Percentiles rank a stretch among this genome's conserved stretches.
These are phyloP conservation scores for Latrodectus geometricus DNA, from an alignment of 1,140 invertebrate species.

Conservation along the genomic window DNA sequence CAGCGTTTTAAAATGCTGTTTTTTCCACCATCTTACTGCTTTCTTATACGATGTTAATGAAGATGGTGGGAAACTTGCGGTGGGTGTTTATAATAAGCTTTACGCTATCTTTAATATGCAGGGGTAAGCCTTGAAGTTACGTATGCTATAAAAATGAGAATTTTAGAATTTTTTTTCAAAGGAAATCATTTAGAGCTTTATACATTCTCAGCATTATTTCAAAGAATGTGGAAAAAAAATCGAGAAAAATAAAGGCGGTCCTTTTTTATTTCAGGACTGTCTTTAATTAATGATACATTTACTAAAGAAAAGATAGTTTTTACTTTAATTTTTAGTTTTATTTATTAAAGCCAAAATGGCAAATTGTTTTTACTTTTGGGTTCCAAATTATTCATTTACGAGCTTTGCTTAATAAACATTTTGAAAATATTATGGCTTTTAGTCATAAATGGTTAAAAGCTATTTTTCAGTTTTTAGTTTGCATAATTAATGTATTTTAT, in stretches of 20 bases:
- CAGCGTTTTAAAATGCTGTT: slow-evolving; percentile 27
- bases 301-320: too few species aligned
- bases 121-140: not conserved
- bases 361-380: too few species aligned
- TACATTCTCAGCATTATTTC: not conserved
- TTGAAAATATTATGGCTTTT: too few species aligned
- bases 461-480: too few species aligned
- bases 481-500: too few species aligned
- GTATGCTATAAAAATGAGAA: not conserved
- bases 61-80: slow-evolving; percentile 6
- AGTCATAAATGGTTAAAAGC: too few species aligned
- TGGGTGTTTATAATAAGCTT: not conserved
- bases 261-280: not conserved
- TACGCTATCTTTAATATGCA: not conserved
- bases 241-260: too few species aligned
- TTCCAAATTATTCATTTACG: too few species aligned
- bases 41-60: slow-evolving; percentile 38
- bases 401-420: too few species aligned
- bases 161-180: not conserved
- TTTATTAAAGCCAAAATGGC: too few species aligned
- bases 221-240: not conserved
- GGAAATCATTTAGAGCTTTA: not conserved
- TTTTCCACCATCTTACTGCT: not conserved
- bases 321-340: too few species aligned
- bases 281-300: too few species aligned